A percentile compares a stretch with the other conserved stretches of the same genome.
Conservation (phyloP, 92 coral and sea anemone species). For the Umimayanthus chanpuru region DNA sequence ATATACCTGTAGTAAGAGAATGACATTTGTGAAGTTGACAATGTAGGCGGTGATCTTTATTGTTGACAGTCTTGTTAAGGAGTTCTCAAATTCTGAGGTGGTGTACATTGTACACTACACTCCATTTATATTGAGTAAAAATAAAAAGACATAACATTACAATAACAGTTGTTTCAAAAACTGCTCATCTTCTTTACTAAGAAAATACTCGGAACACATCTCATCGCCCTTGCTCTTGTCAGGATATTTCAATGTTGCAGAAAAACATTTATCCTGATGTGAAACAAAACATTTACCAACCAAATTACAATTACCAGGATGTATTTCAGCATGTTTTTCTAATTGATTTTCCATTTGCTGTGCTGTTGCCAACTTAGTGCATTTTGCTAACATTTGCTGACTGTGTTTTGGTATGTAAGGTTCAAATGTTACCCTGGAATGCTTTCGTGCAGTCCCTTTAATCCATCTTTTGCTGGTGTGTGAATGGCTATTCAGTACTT, state of each 20-base stretch:
- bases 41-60: too few species aligned
- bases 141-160: background rate
- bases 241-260: too few species aligned
- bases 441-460: background rate
- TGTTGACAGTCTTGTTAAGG: too few species aligned
- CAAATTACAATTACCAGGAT: background rate
- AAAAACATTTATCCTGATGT: background rate
- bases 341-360: background rate
- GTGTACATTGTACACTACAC: too few species aligned
- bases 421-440: background rate
- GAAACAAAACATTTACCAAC: background rate
- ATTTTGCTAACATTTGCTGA: background rate
- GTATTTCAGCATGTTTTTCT: background rate
- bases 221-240: background rate
- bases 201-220: background rate
- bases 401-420: slow-evolving; percentile 5
- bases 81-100: too few species aligned
- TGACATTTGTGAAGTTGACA: too few species aligned
- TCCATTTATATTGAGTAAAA: too few species aligned
- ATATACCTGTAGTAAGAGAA: too few species aligned
- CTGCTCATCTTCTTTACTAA: background rate
- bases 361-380: background rate
- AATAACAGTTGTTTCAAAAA: background rate
- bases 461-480: background rate
- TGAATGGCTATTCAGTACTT: background rate